Evolutionary conservation across 2,888 invertebrate species (phyloP), one percentile per base, ranked within the genome.

Genomic region (Dinocampus coccinellae): DNA sequence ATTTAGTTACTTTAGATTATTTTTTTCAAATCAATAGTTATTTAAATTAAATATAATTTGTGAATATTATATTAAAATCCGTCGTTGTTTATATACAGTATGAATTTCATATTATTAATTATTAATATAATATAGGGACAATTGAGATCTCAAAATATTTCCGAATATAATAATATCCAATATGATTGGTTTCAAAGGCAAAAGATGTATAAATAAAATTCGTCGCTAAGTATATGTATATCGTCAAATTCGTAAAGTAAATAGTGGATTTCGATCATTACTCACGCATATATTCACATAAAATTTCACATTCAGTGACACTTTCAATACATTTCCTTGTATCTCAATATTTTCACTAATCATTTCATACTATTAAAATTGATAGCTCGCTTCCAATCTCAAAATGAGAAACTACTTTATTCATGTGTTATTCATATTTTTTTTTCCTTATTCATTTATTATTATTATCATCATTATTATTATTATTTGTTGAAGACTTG

Each of bases 181-280:
- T 42, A n/a, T n/a, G 13, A 42, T 42, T n/a, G 3, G 13, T 42
- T 2, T 42, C n/a, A n/a, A 16, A 42, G 13, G 26, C 24, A 4
- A 22, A 24, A 47, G 29, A 34, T 52, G 9, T 13, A 33, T 24
- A 34, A 57, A 10, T 58, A 47, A 58, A 63, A 70, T 36, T 47
- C 53, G 33, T 39, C 20, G 22, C 58, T 26, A 58, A 36, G 29
- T 60, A 39, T 29, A 22, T 22, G 52, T n/a, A n/a, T 29, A 29
- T 7, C 29, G 3, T 29, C 7, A 47, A 57, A 66, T 71, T 71
- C 66, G 47, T 66, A 66, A 29, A 34, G 71, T 42, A 34, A 53
- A 61, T 47, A n/a, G 11, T 22, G 53, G 36, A 66, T 66, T 53
- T 66, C 71, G 66, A 66, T 66, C 66, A 71, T 39, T 58, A 47